Conservation (phyloP, 2,797 vertebrate species). For the Serranus cabrilla region DNA sequence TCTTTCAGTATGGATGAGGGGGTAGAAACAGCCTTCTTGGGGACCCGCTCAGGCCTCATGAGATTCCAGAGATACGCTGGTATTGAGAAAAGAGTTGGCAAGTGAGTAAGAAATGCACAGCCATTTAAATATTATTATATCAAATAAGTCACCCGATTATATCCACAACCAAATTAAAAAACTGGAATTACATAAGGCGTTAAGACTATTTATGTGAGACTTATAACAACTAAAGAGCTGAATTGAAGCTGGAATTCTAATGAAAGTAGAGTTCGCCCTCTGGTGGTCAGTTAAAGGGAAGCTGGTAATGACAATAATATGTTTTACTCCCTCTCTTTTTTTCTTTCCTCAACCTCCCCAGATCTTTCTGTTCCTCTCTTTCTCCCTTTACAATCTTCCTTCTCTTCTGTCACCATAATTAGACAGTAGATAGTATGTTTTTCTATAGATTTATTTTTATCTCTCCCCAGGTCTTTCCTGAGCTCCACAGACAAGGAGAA, state of each 20-base stretch:
- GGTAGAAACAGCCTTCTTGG: constrained; percentile 92
- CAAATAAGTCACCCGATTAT: not conserved
- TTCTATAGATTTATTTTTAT: constrained; percentile 41
- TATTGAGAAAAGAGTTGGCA: constrained; percentile 90
- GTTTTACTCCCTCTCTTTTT: not conserved
- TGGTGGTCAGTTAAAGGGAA: constrained; percentile 28
- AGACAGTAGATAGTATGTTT: not conserved
- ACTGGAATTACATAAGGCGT: not conserved
- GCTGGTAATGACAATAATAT: not conserved
- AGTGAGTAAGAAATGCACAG: constrained; percentile 81
- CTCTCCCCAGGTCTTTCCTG: constrained; percentile 91
- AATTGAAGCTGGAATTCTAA: not conserved
- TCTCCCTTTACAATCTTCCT: not conserved
- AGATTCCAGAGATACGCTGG: constrained; percentile 89
- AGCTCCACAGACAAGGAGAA: constrained; percentile 90
- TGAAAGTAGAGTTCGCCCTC: constrained; percentile 22
- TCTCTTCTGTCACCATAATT: constrained; percentile 9
- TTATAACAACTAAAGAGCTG: not conserved
- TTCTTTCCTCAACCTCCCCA: not conserved
- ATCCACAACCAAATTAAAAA: not conserved
- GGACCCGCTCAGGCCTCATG: constrained; percentile 93
- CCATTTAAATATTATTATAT: too few species aligned
- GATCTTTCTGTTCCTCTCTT: too few species aligned
- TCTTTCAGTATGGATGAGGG: constrained; percentile 83
- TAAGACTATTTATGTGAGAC: not conserved